Evolutionary conservation across 2,888 invertebrate species (phyloP), one percentile per base, ranked within the genome.

Genomic region (Dromius quadrimaculatus): DNA sequence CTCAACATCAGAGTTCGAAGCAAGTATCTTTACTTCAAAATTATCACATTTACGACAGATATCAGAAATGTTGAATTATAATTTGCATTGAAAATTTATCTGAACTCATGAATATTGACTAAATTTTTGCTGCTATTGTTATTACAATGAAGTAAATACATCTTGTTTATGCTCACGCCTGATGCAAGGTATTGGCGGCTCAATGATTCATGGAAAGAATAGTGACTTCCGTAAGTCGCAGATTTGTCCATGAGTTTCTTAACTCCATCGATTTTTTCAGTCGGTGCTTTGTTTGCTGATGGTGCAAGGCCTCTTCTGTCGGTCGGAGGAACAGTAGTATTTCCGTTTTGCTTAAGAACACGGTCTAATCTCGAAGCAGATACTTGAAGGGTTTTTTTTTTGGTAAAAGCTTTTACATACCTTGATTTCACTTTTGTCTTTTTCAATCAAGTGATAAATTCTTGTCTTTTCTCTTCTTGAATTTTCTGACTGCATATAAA

Each of bases 331-430:
- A 50, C 50, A 50, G 38, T 38, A 38, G 38, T 38, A 38, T 11
- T 38, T 38, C 38, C 38, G 4, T 38, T 38, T 38, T 38, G 38
- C 38, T 38, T 38, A 38, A 38, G 38, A 38, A 38, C 38, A 38
- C 38, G 38, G 38, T 38, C 38, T 38, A 38, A 38, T 38, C 38
- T 6, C 13, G 5, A 4, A 38, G 38, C 38, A 38, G 38, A 38
- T 38, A 38, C 38, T 38, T 6, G 38, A 38, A 38, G 38, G 50
- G 50, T 6, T 50, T 50, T 50, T 43, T 43, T 15, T n/a, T 32
- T 32, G 32, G 50, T 6, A 50, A 50, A 50, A 50, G 50, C 50
- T 50, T 50, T 50, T 50, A 50, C 50, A 50, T 50, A 50, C 50
- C 23, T 50, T 50, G 28, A 50, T 50, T 50, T 50, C 50, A 4